Evolutionary conservation across 1,140 invertebrate species (phyloP).

Genomic region (Mylabris phalerata): DNA sequence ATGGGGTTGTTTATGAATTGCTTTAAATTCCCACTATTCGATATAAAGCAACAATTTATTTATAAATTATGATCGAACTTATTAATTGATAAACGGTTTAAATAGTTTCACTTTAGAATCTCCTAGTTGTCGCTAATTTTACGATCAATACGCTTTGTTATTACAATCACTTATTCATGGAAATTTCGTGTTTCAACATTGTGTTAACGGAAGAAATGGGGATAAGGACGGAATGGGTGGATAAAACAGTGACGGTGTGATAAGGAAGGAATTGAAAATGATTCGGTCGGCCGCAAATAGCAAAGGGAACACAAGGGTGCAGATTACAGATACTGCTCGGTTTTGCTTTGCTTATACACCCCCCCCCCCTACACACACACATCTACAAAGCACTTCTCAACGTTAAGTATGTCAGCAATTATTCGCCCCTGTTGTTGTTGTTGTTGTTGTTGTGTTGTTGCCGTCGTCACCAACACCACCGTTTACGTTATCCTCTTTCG

Average conservation of each 20-base stretch:
- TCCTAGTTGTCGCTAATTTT: conserved; percentile 3
- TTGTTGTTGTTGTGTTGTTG: too few species aligned
- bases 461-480: too few species aligned
- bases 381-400: not conserved
- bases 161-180: conserved; percentile 14
- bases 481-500: not conserved
- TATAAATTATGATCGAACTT: conserved; percentile 1
- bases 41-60: conserved; percentile 19
- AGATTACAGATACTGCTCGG: conserved; percentile 30
- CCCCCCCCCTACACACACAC: too few species aligned
- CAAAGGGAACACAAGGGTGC: conserved; percentile 32
- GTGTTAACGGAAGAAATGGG: conserved; percentile 14
- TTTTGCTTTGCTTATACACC: conserved; percentile 26
- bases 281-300: conserved; percentile 31
- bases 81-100: conserved; percentile 27
- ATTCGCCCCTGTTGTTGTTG: conserved; percentile 2
- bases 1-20: too few species aligned
- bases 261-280: conserved; percentile 31
- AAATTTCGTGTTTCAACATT: conserved; percentile 10
- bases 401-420: conserved; percentile 28
- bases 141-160: too few species aligned
- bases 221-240: conserved; percentile 17
- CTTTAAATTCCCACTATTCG: too few species aligned
- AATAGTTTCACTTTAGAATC: conserved; percentile 17
- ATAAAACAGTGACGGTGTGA: conserved; percentile 16